These are phyloP conservation scores for Sclerurus mexicanus DNA, from an alignment of 2,113 vertebrate species.

Conservation along the genomic window DNA sequence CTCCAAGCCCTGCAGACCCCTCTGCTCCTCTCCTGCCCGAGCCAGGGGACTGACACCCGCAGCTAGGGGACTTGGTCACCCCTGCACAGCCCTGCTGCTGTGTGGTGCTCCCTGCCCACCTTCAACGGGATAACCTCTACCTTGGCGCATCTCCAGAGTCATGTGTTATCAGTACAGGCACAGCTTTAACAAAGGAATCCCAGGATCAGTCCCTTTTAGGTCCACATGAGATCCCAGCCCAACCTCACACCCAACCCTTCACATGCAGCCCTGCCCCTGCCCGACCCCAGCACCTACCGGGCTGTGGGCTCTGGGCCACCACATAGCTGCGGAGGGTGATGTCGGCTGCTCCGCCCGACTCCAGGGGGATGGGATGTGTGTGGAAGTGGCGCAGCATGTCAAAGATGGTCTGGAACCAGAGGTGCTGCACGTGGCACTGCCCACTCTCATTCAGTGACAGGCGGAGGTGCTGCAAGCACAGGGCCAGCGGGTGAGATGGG, in stretches of 20 bases:
- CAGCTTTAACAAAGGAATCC: not conserved
- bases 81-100: not conserved
- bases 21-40: not conserved
- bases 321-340: slow-evolving; percentile 95
- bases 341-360: slow-evolving; percentile 93
- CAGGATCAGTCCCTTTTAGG: not conserved
- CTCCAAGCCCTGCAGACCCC: rapidly evolving
- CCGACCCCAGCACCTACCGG: slow-evolving; percentile 71
- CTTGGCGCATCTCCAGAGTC: not conserved
- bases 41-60: not conserved
- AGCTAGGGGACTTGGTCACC: not conserved
- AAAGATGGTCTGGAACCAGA: slow-evolving; percentile 97
- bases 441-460: slow-evolving; percentile 93
- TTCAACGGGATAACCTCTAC: rapidly evolving
- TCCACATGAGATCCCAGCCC: rapidly evolving
- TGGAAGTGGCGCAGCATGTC: slow-evolving; percentile 99
- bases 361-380: slow-evolving; percentile 92
- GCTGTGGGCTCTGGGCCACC: slow-evolving; percentile 76
- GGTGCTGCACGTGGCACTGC: slow-evolving; percentile 96
- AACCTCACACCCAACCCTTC: not conserved
- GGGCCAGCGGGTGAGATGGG: not conserved
- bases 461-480: slow-evolving; percentile 86
- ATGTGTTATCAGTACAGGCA: rapidly evolving
- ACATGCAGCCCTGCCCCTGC: not conserved
- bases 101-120: rapidly evolving